Base-by-base conservation (phyloP, 2,888 invertebrate species). In the Nudaria mundana region DNA sequence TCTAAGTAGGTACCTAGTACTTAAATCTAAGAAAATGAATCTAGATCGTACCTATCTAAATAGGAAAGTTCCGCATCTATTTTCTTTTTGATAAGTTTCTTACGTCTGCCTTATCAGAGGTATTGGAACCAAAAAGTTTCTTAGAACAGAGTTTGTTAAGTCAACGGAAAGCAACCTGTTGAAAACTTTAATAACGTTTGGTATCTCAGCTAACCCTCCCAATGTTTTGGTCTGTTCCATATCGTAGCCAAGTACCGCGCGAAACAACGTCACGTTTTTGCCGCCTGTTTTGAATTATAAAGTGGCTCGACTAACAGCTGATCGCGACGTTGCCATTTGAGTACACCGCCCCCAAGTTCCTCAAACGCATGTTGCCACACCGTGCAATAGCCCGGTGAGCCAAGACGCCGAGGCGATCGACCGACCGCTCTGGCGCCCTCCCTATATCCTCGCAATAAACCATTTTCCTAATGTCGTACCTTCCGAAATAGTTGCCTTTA, bases 211-310 rank as follows among this genome's bases (percentile, higher is more conserved):
- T 54, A 25, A 56, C 58, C 56, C 66, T 52, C 48, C n/a, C 62
- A 54, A 52, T 59, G 59, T 59, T 59, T 48, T 65, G 60, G 60
- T 60, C 56, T 62, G 71, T 60, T 68, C 70, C 61, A 71, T 63
- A 68, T 68, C 44, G 63, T 42, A 40, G 48, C 51, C n/a, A 56
- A 50, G 51, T 52, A 44, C 47, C 54, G 62, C 66, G 69, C 66
- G 56, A 58, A 50, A 46, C 54, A 52, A 50, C 59, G 67, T 69
- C 79, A 78, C 79, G 78, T 76, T 77, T 75, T 73, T 72, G 68
- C 74, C 64, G 73, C 77, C 79, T 81, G 84, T 79, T 83, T 80
- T 80, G 81, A 82, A 81, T 84, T 80, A 77, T 76, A 76, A 75
- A 71, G 64, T 65, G 65, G 60, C 61, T 61, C 62, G 65, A 54